Evolutionary conservation across 2,888 invertebrate species (phyloP), one percentile per base, ranked within the genome.

Genomic region (Drosophila kanekoi): DNA sequence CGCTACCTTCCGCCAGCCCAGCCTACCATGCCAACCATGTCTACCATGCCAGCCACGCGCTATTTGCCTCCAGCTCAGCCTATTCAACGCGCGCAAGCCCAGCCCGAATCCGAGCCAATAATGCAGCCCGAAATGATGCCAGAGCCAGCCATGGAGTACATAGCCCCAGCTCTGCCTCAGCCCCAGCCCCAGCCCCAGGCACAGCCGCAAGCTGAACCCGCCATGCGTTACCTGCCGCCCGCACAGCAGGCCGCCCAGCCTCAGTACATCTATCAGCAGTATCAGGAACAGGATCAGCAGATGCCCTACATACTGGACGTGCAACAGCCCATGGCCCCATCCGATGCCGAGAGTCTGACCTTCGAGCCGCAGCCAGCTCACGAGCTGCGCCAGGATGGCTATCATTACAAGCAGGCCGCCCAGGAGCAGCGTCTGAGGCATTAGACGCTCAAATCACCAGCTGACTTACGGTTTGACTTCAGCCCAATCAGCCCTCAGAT

Each of bases 301-400:
- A 78, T 81, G 80, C 74, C 78, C 16, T 81, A 84, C 53, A 66
- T 77, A 47, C 58, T 89, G 48, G 84, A 81, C 23, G 73, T 86
- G 14, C 79, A 82, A 52, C 90, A 84, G 56, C 81, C 89, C 8
- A 78, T 76, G 68, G 84, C 69, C 2, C 84, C 84, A 13, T 69
- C 88, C 18, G 85, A 88, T 67, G 65, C 38, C 8, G 85, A 89
- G 38, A 59, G 71, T 8, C 56, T 60, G 45, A 62, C 66, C 59
- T 65, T 60, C 0, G 69, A 88, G 11, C 44, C 89, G 0, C 72
- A 78, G 69, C 87, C 87, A 13, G 85, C 81, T 23, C 89, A 89
- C 54, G 64, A 85, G 33, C 71, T 90, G 32, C 77, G 73, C 32
- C 51, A 68, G 33, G 87, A 90, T 70, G 90, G 90, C 51, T 90